Evolutionary conservation across 2,113 vertebrate genomes (phyloP), one percentile per base, ranked within the genome.

Genomic region (Xenotilapia flavipinnis): DNA sequence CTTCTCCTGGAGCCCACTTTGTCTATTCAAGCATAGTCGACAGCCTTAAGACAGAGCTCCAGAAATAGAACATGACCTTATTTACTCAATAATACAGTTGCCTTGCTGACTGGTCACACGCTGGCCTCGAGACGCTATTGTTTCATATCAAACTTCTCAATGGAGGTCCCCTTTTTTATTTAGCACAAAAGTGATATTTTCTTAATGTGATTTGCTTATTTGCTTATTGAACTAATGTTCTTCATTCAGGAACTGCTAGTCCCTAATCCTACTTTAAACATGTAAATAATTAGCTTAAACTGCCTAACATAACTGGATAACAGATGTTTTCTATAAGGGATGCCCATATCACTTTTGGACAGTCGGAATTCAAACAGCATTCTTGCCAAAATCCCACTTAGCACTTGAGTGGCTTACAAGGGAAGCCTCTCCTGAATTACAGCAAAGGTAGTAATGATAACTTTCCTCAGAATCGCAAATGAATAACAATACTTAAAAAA

Each of bases 51-150:
- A 92, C 36, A 81, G 40, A 82, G 36, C 81, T 88, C 93, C 93
- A 83, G 86, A 91, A 94, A 94, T 90, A 94, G 88, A 86, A 73
- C 86, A 45, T 51, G 3, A 65, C 82, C 55, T 60, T 93, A 88
- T 94, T 92, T 90, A 90, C 81, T 70, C 86, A 90, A 88, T 83
- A 90, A 56, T 79, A 87, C 54, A 19, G 91, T 93, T 77, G 89
- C 86, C 88, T 15, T 58, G 81, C n/a, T 51, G 13, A 89, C 87
- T 3, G 81, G 89, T 93, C 94, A 93, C 91, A 93, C 79, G 90
- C 70, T 73, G 79, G 89, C 87, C 88, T 87, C 7, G 33, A 88
- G 93, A 88, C 83, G 56, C 33, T 11, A 56, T 84, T 89, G 89
- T 91, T 87, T 90, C 65, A 62, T 83, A 33, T 83, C 73, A 86